Evolutionary conservation across 64 coral and sea anemone species (phyloP).

Genomic region (Dendrophyllia cribrosa): DNA sequence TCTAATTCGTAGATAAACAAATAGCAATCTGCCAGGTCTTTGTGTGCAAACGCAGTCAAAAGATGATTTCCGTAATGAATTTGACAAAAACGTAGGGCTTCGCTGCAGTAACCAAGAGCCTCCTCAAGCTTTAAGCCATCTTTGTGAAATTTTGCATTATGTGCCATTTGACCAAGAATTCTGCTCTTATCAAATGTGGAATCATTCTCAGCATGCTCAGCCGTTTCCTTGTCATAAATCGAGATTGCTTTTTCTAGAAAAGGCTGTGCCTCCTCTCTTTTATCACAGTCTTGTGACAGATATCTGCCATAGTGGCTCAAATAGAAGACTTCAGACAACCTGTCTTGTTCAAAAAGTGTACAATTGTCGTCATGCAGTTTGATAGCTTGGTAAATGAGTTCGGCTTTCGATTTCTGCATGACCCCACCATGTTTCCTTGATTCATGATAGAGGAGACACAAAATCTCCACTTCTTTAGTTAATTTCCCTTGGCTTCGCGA

Average conservation of each 20-base stretch:
- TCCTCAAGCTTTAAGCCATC: background rate
- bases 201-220: background rate
- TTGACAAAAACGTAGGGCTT: conserved; percentile 17
- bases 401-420: background rate
- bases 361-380: background rate
- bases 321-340: conserved; percentile 47
- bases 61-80: conserved; percentile 27
- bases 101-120: conserved; percentile 4
- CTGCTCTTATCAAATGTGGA: conserved; percentile 16
- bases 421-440: conserved; percentile 31
- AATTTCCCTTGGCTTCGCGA: background rate
- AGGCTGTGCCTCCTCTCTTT: background rate
- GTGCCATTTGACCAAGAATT: conserved; percentile 45
- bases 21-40: conserved; percentile 48
- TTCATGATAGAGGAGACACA: conserved; percentile 60
- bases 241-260: conserved; percentile 4
- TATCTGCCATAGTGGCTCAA: conserved; percentile 45
- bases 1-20: background rate
- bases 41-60: conserved; percentile 62
- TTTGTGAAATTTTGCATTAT: conserved; percentile 20
- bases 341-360: background rate
- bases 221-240: background rate
- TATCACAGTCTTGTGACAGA: conserved; percentile 26
- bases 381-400: background rate
- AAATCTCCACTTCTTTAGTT: conserved; percentile 32